These are phyloP conservation scores for Myotis davidii DNA, from an alignment of 2,113 vertebrate species.

Conservation along the genomic window DNA sequence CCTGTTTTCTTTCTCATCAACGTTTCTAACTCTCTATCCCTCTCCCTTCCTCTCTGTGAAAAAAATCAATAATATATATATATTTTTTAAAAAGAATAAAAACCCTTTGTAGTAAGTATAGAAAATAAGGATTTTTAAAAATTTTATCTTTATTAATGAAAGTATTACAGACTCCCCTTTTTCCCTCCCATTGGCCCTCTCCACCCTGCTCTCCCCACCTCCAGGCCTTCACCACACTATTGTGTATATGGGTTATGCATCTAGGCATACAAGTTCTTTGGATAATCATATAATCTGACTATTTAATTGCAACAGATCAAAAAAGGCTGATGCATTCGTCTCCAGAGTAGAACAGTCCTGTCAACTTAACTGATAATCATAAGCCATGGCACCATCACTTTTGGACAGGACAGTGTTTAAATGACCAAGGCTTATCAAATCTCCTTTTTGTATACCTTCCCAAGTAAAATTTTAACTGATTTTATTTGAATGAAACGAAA, in stretches of 20 bases:
- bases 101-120: neutral
- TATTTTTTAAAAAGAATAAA: neutral
- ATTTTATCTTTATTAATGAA: too few relatives aligned
- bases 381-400: neutral
- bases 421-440: neutral
- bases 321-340: neutral
- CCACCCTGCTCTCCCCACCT: too few relatives aligned
- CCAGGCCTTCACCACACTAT: too few relatives aligned
- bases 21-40: too few relatives aligned
- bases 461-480: neutral
- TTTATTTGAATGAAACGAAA: conserved; percentile 43
- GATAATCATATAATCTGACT: neutral
- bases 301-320: neutral
- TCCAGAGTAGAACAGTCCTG: neutral
- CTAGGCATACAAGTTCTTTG: too few relatives aligned
- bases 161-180: too few relatives aligned
- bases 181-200: too few relatives aligned
- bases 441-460: neutral
- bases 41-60: too few relatives aligned
- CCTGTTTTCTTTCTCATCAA: too few relatives aligned
- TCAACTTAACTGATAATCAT: neutral
- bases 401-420: neutral
- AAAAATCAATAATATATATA: too few relatives aligned
- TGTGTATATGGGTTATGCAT: too few relatives aligned
- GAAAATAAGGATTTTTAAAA: neutral